phyloP scores from a whole-genome alignment of 1,140 invertebrate genomes.

The Calosoma granatense region DNA sequence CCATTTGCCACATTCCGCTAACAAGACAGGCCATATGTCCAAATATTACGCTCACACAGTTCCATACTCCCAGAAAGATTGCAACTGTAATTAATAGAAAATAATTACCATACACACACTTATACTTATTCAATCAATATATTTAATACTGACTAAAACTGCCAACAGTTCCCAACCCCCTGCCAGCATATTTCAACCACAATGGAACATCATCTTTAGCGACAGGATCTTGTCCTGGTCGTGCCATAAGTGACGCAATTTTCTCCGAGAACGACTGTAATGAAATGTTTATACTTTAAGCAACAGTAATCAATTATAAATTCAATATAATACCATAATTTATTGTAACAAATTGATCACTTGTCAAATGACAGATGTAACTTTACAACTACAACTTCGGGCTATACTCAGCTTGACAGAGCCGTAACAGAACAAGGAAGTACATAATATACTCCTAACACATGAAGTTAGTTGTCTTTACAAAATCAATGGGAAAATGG shows the following conservation, averaged over 20 bases:
- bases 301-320: constrained; percentile 17
- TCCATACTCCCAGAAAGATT: constrained; percentile 75
- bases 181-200: constrained; percentile 80
- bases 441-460: too few relatives aligned
- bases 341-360: constrained; percentile 14
- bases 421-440: too few relatives aligned
- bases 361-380: constrained; percentile 16
- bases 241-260: constrained; percentile 60
- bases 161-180: constrained; percentile 73
- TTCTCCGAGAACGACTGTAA: constrained; percentile 68
- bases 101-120: constrained; percentile 1
- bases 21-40: constrained; percentile 58
- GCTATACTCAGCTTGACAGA: too few relatives aligned
- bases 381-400: too few relatives aligned
- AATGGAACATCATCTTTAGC: constrained; percentile 73
- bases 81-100: constrained; percentile 57
- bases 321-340: constrained; percentile 19
- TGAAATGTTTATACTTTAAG: constrained; percentile 22
- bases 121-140: too few relatives aligned
- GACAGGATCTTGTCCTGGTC: constrained; percentile 60
- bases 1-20: constrained; percentile 79
- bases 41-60: constrained; percentile 60
- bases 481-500: too few relatives aligned
- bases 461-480: too few relatives aligned
- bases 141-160: constrained; percentile 59